phyloP scores from a whole-genome alignment of 2,888 invertebrate species.

The Agonum fuliginosum region DNA sequence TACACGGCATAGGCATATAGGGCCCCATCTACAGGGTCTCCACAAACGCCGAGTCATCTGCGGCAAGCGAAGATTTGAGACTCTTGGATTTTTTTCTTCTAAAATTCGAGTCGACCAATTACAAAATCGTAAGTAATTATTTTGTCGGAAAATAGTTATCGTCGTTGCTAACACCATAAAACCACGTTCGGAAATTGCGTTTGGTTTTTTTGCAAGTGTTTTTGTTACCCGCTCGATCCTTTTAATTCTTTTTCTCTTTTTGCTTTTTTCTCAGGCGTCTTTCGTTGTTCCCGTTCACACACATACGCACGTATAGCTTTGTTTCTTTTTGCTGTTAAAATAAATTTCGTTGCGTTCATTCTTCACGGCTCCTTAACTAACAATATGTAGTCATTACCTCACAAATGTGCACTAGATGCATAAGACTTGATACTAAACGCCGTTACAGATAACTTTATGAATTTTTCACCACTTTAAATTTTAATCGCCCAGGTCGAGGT shows the following conservation, averaged over 20 bases:
- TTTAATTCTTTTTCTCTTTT: constrained; percentile 40
- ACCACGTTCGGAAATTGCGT: constrained; percentile 45
- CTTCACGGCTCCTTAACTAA: constrained; percentile 57
- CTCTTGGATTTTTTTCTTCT: constrained; percentile 41
- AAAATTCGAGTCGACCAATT: constrained; percentile 45
- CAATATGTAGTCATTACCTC: constrained; percentile 58
- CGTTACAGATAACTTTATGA: constrained; percentile 19
- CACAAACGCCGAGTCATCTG: constrained; percentile 25
- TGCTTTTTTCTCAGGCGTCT: constrained; percentile 22
- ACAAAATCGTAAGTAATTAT: constrained; percentile 56
- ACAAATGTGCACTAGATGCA: constrained; percentile 25
- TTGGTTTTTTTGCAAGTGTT: constrained; percentile 34
- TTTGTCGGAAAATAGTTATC: constrained; percentile 54
- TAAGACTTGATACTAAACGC: constrained; percentile 8
- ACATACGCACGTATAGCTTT: constrained; percentile 42
- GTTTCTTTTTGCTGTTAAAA: constrained; percentile 59
- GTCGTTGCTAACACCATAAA: constrained; percentile 45
- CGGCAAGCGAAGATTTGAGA: constrained; percentile 29
- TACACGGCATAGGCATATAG: too few relatives aligned
- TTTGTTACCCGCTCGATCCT: constrained; percentile 23
- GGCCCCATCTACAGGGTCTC: background rate
- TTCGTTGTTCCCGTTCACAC: constrained; percentile 40
- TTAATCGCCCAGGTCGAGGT: background rate
- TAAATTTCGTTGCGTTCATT: constrained; percentile 58
- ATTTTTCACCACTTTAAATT: constrained; percentile 11